Conservation (phyloP, 2,797 vertebrate species). For the Trematomus bernacchii region DNA sequence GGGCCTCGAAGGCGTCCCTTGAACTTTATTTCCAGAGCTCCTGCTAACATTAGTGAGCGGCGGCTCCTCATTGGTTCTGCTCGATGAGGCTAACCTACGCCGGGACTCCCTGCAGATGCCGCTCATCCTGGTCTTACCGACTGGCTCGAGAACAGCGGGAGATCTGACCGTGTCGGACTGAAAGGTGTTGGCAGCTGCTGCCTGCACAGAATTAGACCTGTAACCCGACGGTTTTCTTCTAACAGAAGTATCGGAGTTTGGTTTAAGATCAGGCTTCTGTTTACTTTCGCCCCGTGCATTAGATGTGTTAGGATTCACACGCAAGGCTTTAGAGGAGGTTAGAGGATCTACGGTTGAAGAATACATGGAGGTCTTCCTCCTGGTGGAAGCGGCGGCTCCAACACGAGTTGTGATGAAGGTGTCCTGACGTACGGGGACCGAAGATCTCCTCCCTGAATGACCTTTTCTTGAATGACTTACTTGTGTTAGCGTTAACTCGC, state of each 20-base stretch:
- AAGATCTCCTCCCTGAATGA: constrained; percentile 57
- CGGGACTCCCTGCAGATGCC: constrained; percentile 67
- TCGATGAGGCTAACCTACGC: constrained; percentile 48
- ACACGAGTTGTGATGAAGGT: constrained; percentile 77
- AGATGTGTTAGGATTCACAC: constrained; percentile 54
- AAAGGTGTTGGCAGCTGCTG: constrained; percentile 35
- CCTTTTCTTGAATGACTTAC: constrained; percentile 42
- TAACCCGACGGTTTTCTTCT: constrained; percentile 69
- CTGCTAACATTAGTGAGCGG: constrained; percentile 21
- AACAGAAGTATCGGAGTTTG: constrained; percentile 58
- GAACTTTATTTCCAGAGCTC: constrained; percentile 50
- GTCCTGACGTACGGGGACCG: constrained; percentile 74
- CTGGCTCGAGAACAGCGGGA: constrained; percentile 37
- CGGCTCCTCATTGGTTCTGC: constrained; percentile 59
- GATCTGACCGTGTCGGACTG: constrained; percentile 37
- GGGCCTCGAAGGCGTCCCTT: constrained; percentile 53
- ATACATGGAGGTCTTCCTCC: constrained; percentile 48
- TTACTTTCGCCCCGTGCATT: constrained; percentile 59
- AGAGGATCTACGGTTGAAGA: constrained; percentile 63
- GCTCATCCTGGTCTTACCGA: constrained; percentile 43
- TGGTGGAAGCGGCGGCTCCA: constrained; percentile 57
- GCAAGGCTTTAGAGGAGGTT: constrained; percentile 63
- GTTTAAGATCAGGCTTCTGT: constrained; percentile 56
- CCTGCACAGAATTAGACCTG: constrained; percentile 65
- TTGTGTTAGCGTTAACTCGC: constrained; percentile 46